These are phyloP conservation scores for Eretmodus cyanostictus DNA, from an alignment of 2,113 vertebrate species.

Conservation along the genomic window DNA sequence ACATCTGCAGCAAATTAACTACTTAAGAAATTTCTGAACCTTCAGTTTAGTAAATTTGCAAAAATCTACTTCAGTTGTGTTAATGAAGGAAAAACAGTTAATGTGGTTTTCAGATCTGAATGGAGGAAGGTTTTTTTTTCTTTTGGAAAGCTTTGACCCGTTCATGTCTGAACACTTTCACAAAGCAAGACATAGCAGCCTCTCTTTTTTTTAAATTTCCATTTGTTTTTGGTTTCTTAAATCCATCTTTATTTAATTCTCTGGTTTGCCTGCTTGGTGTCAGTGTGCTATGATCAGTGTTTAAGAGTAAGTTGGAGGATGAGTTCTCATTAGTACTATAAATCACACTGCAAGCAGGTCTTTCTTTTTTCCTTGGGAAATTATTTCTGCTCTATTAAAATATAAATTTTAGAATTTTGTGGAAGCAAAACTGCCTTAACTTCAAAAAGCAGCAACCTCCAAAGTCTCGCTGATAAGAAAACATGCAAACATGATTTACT, in stretches of 20 bases:
- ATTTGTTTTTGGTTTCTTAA: background rate
- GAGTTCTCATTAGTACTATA: background rate
- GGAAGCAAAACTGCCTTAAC: background rate
- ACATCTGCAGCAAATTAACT: background rate
- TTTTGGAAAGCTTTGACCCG: background rate
- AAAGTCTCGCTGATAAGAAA: background rate
- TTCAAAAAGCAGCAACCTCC: background rate
- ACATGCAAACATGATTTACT: background rate
- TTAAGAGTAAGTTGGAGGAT: background rate
- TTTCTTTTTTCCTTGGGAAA: background rate
- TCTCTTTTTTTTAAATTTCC: background rate
- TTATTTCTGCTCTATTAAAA: background rate
- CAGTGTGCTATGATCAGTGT: background rate
- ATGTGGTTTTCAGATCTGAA: background rate
- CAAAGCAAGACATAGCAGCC: background rate
- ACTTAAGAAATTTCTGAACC: background rate
- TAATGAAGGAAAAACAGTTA: background rate
- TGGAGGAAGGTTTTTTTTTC: background rate
- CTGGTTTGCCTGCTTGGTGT: background rate
- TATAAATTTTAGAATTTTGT: background rate
- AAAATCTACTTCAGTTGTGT: background rate
- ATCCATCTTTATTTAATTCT: background rate
- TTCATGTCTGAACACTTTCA: background rate
- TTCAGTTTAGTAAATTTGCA: background rate
- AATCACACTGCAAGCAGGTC: background rate